These are phyloP conservation scores for Aphodius granarius DNA, from an alignment of 2,888 invertebrate genomes.

Conservation along the genomic window DNA sequence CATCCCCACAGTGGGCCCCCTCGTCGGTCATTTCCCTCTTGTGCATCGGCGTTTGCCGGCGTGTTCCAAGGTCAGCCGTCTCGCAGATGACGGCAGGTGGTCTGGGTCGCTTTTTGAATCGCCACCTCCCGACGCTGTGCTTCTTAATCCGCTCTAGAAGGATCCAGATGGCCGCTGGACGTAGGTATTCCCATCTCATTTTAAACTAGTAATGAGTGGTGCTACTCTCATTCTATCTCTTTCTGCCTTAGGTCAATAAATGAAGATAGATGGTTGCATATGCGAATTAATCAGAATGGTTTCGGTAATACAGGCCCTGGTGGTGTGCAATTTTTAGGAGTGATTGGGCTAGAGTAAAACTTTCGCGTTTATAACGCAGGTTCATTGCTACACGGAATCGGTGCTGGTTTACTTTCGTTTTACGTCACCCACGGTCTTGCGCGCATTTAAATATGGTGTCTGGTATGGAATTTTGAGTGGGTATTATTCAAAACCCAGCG, in stretches of 20 bases:
- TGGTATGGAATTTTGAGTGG: too few species aligned
- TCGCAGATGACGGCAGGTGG: constrained; percentile 35
- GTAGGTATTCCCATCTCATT: neutral
- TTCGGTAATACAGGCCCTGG: too few species aligned
- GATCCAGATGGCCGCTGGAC: neutral
- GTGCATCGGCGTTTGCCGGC: neutral
- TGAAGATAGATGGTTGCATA: too few species aligned
- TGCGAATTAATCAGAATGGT: too few species aligned
- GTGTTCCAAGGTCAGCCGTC: constrained; percentile 33
- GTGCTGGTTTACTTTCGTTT: neutral
- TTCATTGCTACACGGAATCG: neutral
- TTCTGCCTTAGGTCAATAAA: too few species aligned
- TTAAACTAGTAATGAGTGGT: neutral
- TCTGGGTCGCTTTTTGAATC: constrained; percentile 16
- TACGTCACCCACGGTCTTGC: neutral
- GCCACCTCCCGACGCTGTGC: constrained; percentile 1
- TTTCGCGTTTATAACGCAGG: neutral
- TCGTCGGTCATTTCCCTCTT: too few species aligned
- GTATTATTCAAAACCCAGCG: too few species aligned
- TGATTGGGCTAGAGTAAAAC: neutral
- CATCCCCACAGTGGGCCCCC: too few species aligned
- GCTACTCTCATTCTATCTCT: too few species aligned
- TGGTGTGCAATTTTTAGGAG: neutral
- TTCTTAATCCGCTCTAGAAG: neutral
- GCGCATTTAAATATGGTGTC: neutral